Base-by-base conservation (phyloP, 2,888 invertebrate species). In the Drosophila antonietae region DNA sequence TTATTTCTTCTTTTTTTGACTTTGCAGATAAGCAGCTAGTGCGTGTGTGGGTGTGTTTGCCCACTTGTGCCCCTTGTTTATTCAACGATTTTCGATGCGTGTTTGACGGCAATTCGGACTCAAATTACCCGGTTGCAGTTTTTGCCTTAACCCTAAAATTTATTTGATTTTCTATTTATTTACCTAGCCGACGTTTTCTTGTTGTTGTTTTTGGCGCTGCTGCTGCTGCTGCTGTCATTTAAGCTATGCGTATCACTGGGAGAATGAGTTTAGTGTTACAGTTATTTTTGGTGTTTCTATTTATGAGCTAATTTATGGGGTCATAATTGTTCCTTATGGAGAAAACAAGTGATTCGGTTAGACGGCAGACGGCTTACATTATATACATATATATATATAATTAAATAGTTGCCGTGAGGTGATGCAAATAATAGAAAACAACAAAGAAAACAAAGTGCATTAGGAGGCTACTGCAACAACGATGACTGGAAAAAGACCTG, bases 161-260 rank as follows among this genome's bases (percentile, higher is more conserved):
- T 72, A 75, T 75, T 71, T 68, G 53, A 75, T 80, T 83, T 74
- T 72, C 68, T 73, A 74, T 82, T 84, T 87, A 78, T 83, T 86
- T 83, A 75, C 73, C 76, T 70, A 68, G 39, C 18, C 61, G 46
- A 28, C 12, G 18, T 44, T 59, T 46, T 12, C 1, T 23, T 46
- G 23, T 46, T 35, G 12, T 57, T 46, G 18, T 43, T 56, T 8
- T 58, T 58, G 3, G 6, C 37, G 37, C 9, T 2, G n/a, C 20
- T 46, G 18, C 28, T 56, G 43, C 9, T 2, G n/a, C 20, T 46
- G 18, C 28, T 56, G 43, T 58, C 46, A 41, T 61, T 71, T 63
- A 53, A 47, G 52, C 62, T 47, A 44, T 37, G 57, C 65, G 64
- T 57, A 46, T 15, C n/a, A 12, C 53, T 59, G 37, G 41, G 15